phyloP scores from a whole-genome alignment of 2,797 vertebrate species.

The Rhadinocentrus ornatus region DNA sequence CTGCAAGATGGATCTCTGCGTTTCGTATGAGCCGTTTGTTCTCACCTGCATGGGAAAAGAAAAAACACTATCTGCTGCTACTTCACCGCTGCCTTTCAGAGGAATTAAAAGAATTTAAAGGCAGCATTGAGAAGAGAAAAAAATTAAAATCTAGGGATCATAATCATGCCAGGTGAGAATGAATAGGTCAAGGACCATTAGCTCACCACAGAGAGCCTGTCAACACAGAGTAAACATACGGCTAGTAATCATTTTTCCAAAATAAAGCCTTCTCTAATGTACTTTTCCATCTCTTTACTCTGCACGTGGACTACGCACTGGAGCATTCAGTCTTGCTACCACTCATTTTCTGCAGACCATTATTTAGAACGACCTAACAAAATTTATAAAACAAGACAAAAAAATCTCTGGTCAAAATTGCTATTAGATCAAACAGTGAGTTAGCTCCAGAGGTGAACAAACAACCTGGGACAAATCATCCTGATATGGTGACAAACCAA shows the following conservation, averaged over 20 bases:
- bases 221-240: background rate
- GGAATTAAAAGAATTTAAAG: background rate
- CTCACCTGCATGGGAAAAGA: background rate
- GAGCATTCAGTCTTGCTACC: no score
- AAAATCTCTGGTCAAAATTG: background rate
- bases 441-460: no score
- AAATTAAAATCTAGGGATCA: background rate
- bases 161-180: background rate
- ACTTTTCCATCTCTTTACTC: no score
- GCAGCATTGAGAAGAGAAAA: background rate
- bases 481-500: no score
- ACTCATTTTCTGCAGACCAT: background rate
- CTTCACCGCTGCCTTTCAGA: slow-evolving; percentile 2
- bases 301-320: no score
- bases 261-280: background rate
- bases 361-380: background rate
- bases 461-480: no score
- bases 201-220: slow-evolving; percentile 1
- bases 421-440: no score
- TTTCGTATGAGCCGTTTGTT: slow-evolving; percentile 1
- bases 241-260: background rate
- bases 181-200: background rate
- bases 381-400: background rate
- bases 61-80: background rate
- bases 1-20: background rate